Evolutionary conservation across 2,797 vertebrate genomes (phyloP), one percentile per base, ranked within the genome.

Genomic region (Hirundo rustica): DNA sequence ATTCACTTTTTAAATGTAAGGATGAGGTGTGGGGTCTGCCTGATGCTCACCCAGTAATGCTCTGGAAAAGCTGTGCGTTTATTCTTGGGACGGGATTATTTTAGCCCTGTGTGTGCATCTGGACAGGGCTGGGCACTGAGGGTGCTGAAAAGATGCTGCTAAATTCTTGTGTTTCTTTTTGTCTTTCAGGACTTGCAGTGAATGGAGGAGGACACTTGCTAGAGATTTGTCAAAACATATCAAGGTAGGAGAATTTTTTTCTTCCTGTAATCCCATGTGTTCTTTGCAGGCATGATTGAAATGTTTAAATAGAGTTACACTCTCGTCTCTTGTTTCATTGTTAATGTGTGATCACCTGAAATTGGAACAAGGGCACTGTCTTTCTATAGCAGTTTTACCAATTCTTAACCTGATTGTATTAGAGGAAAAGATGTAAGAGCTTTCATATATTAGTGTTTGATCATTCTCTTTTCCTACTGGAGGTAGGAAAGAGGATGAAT

Each of bases 111-210:
- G 17, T 2, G 0, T 1, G 1, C 57, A 34, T 29, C 19, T 15
- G 5, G 25, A 14, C 12, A 21, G 23, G 12, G 1, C 3, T 9
- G n/a, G 76, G 20, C 15, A 4, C 5, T 1, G 30, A 16, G 13
- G 5, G 10, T 32, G 11, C 34, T 77, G 68, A 67, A 60, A 68
- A 44, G 45, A 16, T 45, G 19, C 26, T 34, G 0, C 77, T 95
- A 32, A 95, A 82, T 64, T 45, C 15, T 80, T 53, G 10, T 15
- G 0, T 57, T 82, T 77, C 65, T 77, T 90, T n/a, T 0, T 93
- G 65, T 92, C 78, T 95, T 96, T 55, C 96, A 97, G 96, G 88
- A 77, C 51, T 91, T 83, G 6, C 23, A 44, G 80, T 95, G 93
- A 70, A 96, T 97, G 96, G 96, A 96, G 88, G 67, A 89, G 71